Evolutionary conservation across 1,140 invertebrate species (phyloP), one percentile per base, ranked within the genome.

Genomic region (Pantala flavescens): DNA sequence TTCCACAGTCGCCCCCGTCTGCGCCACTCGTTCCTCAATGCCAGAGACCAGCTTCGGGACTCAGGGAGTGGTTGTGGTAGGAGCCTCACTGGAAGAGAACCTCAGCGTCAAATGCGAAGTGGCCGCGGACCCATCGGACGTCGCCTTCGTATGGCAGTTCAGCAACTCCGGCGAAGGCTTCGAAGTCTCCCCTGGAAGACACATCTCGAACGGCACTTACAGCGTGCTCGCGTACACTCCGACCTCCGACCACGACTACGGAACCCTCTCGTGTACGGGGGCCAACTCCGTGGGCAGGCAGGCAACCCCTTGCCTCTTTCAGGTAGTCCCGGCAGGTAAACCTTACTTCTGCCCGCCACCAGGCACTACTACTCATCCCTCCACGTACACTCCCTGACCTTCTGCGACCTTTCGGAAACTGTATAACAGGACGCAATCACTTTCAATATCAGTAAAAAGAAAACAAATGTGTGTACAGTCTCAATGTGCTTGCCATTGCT

Each of bases 141-240:
- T 94, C 24, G 89, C 88, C 71, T 95, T 96, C 80, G 86, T 91
- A 71, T 96, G 93, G 93, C 91, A 93, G 78, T 94, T 95, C 83
- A 95, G 94, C 79, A 93, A 92, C 80, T 94, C 92, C 77, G 91
- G 91, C 0, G 91, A 93, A 80, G 92, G 90, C 80, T 89, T 93
- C 74, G 90, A 93, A 79, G 90, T 93, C 0, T 88, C 90, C 0
- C 87, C 86, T 23, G 80, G 83, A 43, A 88, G 83, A 71, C 28
- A 24, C n/a, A 19, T 19, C 71, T 81, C 81, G 11, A 77, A 76
- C 55, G 86, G 87, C 24, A 89, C 87, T 71, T 87, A 88, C 73
- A 93, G 91, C 80, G 90, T 93, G 79, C 83, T 95, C 73, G 87
- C 89, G 79, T 94, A 94, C 81, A 91, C 89, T 36, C 90, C 91